These are phyloP conservation scores for Allobates femoralis DNA, from an alignment of 2,797 vertebrate species.

Conservation along the genomic window DNA sequence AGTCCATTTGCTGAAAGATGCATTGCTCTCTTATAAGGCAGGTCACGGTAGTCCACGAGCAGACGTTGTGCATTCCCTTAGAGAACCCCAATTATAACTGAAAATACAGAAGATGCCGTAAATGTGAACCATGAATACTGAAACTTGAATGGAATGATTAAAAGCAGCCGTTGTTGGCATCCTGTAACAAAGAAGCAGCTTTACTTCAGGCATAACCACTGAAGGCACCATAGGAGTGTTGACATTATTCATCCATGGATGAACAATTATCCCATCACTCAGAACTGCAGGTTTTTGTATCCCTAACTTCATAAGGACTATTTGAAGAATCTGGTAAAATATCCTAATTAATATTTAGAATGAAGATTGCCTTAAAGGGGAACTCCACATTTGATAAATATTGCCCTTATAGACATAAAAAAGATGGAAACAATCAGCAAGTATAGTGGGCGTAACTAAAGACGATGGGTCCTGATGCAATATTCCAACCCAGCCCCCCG, in stretches of 20 bases:
- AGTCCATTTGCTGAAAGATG: slow-evolving; percentile 28
- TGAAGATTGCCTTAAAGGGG: too few species aligned
- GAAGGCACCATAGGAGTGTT: background rate
- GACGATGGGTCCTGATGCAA: too few species aligned
- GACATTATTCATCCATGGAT: background rate
- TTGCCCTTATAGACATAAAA: too few species aligned
- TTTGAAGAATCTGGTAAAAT: background rate
- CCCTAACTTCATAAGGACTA: background rate
- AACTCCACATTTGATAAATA: too few species aligned
- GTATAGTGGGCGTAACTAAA: too few species aligned
- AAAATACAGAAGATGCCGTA: slow-evolving; percentile 31
- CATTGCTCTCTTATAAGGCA: background rate
- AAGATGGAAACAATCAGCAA: too few species aligned
- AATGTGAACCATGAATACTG: slow-evolving; percentile 22
- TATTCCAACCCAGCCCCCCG: too few species aligned
- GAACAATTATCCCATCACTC: background rate
- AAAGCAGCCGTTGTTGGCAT: slow-evolving; percentile 8
- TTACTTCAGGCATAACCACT: slow-evolving; percentile 6
- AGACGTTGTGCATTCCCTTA: slow-evolving; percentile 41
- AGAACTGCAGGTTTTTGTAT: background rate
- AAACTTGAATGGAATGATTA: slow-evolving; percentile 25
- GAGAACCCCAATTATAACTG: slow-evolving; percentile 56
- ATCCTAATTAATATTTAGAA: too few species aligned
- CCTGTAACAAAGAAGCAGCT: slow-evolving; percentile 24
- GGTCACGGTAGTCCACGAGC: slow-evolving; percentile 38